phyloP scores from a whole-genome alignment of 1,140 invertebrate genomes.

The Drosophila kurseongensis region DNA sequence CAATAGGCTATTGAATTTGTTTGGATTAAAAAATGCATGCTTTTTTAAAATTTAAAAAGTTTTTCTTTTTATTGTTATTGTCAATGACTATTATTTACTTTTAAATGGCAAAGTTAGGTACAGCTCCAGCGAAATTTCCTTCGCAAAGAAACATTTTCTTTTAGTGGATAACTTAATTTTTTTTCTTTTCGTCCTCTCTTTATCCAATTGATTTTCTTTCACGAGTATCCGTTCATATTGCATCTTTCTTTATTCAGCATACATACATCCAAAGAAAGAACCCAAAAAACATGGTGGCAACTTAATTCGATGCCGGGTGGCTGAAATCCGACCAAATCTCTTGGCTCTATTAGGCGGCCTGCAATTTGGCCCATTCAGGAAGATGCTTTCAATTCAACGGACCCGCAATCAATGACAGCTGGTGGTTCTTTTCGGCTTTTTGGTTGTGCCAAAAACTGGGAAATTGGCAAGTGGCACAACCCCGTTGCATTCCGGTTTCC shows the following conservation, averaged over 20 bases:
- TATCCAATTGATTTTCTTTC: not conserved
- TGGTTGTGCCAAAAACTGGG: constrained; percentile 31
- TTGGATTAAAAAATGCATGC: too few relatives aligned
- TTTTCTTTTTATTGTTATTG: too few relatives aligned
- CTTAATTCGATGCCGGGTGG: constrained; percentile 39
- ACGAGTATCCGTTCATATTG: not conserved
- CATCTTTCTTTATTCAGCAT: not conserved
- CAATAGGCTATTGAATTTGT: not conserved
- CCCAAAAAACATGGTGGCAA: constrained; percentile 11
- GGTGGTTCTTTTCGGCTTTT: constrained; percentile 27
- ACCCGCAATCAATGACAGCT: constrained; percentile 60
- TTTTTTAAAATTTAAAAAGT: too few relatives aligned
- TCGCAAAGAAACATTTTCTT: not conserved
- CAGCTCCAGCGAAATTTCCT: not conserved
- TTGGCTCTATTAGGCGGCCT: constrained; percentile 33
- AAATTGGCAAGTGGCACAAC: constrained; percentile 34
- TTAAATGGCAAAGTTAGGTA: too few relatives aligned
- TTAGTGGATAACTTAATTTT: not conserved
- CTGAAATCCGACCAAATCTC: constrained; percentile 42
- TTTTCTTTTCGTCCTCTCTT: not conserved
- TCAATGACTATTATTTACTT: too few relatives aligned
- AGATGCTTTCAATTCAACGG: constrained; percentile 32
- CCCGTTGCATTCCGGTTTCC: constrained; percentile 54
- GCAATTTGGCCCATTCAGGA: constrained; percentile 58
- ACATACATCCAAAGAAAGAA: not conserved